phyloP scores from a whole-genome alignment of 2,888 invertebrate genomes.

The Microdon myrmicae region DNA sequence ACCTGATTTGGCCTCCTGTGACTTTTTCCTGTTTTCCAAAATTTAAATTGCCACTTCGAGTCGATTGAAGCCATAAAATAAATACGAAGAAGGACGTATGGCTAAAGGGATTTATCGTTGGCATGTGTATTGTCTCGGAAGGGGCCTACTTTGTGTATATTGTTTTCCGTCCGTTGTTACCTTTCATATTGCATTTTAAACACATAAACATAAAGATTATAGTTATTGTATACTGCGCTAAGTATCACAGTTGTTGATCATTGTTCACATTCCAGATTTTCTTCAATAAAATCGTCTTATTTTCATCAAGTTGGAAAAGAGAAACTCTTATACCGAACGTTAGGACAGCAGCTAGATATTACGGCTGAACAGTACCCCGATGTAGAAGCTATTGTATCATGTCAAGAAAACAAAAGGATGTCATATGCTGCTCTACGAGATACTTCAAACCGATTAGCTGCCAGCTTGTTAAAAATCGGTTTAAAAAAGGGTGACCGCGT shows the following conservation, averaged over 20 bases:
- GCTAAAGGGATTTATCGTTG: no score
- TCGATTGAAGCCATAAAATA: no score
- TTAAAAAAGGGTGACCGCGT: constrained; percentile 76
- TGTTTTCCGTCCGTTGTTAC: no score
- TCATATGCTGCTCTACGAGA: constrained; percentile 68
- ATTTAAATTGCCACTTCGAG: no score
- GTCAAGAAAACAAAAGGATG: constrained; percentile 66
- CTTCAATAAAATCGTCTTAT: constrained; percentile 65
- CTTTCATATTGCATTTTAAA: no score
- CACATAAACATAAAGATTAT: not conserved
- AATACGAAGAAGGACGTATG: no score
- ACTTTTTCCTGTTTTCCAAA: no score
- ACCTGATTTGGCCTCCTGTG: no score
- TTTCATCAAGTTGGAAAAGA: constrained; percentile 66
- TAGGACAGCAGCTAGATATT: constrained; percentile 69
- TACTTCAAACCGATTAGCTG: constrained; percentile 72
- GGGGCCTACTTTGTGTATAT: no score
- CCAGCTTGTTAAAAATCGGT: constrained; percentile 74
- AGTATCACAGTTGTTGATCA: not conserved
- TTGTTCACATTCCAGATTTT: constrained; percentile 8
- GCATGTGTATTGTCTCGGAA: no score
- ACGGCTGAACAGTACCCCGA: constrained; percentile 69
- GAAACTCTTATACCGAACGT: constrained; percentile 68
- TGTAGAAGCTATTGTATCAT: constrained; percentile 69
- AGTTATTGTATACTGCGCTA: constrained; percentile 11